Evolutionary conservation across 2,888 invertebrate species (phyloP).

Genomic region (Leptinotarsa rubiginosa): DNA sequence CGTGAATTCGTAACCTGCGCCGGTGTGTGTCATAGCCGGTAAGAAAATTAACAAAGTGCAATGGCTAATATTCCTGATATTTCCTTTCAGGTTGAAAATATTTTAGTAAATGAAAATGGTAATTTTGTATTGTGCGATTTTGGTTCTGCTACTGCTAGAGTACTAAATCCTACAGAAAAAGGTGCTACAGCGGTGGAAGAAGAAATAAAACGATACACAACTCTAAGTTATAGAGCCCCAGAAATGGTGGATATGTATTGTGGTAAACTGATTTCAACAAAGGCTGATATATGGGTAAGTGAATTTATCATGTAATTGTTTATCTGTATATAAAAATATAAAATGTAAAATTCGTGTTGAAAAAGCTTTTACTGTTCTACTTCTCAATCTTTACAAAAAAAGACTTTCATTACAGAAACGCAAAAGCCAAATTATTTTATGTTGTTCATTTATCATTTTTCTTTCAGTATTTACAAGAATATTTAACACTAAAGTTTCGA

Average conservation of each 20-base stretch:
- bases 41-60: too few relatives aligned
- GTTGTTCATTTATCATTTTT: too few relatives aligned
- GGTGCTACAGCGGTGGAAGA: conserved; percentile 81
- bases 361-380: too few relatives aligned
- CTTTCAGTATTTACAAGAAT: too few relatives aligned
- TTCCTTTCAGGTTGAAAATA: conserved; percentile 82
- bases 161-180: conserved; percentile 76
- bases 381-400: too few relatives aligned
- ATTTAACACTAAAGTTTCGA: too few relatives aligned
- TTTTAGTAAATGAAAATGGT: conserved; percentile 82
- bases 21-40: too few relatives aligned
- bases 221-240: conserved; percentile 88
- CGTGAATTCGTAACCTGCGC: too few relatives aligned
- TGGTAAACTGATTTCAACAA: conserved; percentile 84
- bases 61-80: not conserved
- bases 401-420: too few relatives aligned
- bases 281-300: conserved; percentile 87
- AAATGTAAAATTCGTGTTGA: too few relatives aligned
- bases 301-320: not conserved
- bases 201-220: conserved; percentile 89
- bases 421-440: too few relatives aligned
- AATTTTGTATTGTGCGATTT: conserved; percentile 93
- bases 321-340: too few relatives aligned
- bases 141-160: conserved; percentile 90
- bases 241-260: conserved; percentile 94